A percentile compares a stretch with the other conserved stretches of the same genome.
Conservation (phyloP, 2,888 invertebrate species). For the Psylliodes chrysocephalus region DNA sequence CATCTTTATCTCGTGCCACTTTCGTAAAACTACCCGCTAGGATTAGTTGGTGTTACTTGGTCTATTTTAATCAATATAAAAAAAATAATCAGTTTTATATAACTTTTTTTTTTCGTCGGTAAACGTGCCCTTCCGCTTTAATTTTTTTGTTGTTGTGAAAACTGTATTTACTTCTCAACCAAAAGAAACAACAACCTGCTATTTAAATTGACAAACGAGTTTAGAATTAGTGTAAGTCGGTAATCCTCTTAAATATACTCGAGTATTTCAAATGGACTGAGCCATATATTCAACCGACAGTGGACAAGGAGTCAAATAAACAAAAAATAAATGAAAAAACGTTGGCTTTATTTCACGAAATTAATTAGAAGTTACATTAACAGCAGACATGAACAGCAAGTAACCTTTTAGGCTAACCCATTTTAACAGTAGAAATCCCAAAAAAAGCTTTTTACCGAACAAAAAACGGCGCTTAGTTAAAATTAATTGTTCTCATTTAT, state of each 20-base stretch:
- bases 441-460: conserved; percentile 32
- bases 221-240: conserved; percentile 6
- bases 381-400: conserved; percentile 27
- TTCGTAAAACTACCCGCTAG: no score
- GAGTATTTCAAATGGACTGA: conserved; percentile 12
- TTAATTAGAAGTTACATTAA: conserved; percentile 33
- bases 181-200: no score
- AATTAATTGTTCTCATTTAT: conserved; percentile 40
- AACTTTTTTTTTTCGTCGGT: no score
- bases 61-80: no score
- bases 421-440: conserved; percentile 30
- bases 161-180: no score
- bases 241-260: conserved; percentile 3
- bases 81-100: no score
- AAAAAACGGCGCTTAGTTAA: conserved; percentile 33
- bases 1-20: no score
- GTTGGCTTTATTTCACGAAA: conserved; percentile 30
- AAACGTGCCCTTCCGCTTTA: no score
- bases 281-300: conserved; percentile 26
- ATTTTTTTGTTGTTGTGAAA: no score
- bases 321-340: conserved; percentile 22
- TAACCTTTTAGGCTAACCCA: conserved; percentile 28
- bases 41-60: no score
- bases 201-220: neutral
- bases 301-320: conserved; percentile 17